A percentile compares a stretch with the other conserved stretches of the same genome.
Conservation (phyloP, 1,140 invertebrate species). For the Magallana gigas region DNA sequence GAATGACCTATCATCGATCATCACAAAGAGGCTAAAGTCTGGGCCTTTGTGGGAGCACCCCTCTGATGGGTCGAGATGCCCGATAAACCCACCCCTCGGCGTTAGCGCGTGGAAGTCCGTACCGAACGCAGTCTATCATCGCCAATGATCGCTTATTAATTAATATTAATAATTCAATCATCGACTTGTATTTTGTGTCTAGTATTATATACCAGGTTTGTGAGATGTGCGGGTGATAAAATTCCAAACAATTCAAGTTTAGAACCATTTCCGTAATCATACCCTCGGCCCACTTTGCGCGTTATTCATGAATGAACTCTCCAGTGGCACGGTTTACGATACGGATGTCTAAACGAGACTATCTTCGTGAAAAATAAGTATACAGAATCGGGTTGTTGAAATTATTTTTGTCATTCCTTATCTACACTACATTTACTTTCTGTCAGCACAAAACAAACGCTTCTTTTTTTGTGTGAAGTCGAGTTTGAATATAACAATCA, state of each 20-base stretch:
- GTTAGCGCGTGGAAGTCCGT: conserved; percentile 30
- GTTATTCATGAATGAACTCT: conserved; percentile 31
- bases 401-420: too few species aligned
- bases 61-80: conserved; percentile 13
- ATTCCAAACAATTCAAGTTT: conserved; percentile 6
- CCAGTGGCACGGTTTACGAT: background rate
- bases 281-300: conserved; percentile 9
- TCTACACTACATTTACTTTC: too few species aligned
- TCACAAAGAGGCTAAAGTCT: conserved; percentile 15
- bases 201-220: conserved; percentile 20
- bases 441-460: too few species aligned
- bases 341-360: too few species aligned
- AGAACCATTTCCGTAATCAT: conserved; percentile 34
- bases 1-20: conserved; percentile 33
- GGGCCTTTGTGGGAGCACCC: background rate
- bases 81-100: background rate
- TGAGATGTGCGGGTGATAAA: conserved; percentile 12
- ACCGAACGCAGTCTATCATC: background rate
- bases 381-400: too few species aligned
- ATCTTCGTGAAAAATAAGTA: too few species aligned
- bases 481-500: too few species aligned
- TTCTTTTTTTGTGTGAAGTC: too few species aligned
- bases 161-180: conserved; percentile 39
- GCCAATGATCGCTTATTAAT: conserved; percentile 31
- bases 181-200: conserved; percentile 21